Evolutionary conservation across 1,140 invertebrate genomes (phyloP), one percentile per base, ranked within the genome.

Genomic region (Centruroides sculpturatus): DNA sequence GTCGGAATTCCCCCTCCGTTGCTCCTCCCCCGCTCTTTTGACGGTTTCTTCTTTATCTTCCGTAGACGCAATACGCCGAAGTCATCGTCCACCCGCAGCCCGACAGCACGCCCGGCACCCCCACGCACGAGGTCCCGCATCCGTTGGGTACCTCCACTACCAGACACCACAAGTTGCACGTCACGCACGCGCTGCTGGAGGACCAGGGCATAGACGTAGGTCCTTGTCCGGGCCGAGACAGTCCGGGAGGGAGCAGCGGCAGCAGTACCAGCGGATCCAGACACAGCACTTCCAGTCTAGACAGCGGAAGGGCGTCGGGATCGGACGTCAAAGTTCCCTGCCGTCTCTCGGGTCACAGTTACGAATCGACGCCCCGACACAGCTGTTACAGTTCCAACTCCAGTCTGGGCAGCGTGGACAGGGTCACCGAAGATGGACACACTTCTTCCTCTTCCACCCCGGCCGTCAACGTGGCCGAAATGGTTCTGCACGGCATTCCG

Each of bases 241-340:
- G 72, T 55, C 69, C 72, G 23, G 68, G 71, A 34, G 69, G 69
- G 50, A 67, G 69, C 36, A 66, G 70, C 41, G 41, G 41, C 5
- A 64, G 66, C 62, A 50, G 60, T 23, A 81, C 82, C 6, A 83
- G 81, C 0, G 85, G 85, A 71, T 78, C 76, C 56, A 66, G 77
- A 4, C 77, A 78, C 68, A 92, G 89, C 62, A 92, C 90, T 0
- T 90, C 91, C 49, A 93, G 89, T 59, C 76, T 93, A 68, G 92
- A 97, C 75, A 92, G 87, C 67, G 92, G 92, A 5, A 78, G 92
- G 64, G 92, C 91, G 6, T 92, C 90, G 2, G 80, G 82, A 54
- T 79, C 71, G 0, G 64, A 55, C 34, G 63, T 58, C 50, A 59
- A 56, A 35, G 23, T 35, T 6, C 5, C 12, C 10, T 50, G 11